Evolutionary conservation across 37 sponge, comb jelly and placozoan species (phyloP).

Genomic region (Spongilla lacustris): DNA sequence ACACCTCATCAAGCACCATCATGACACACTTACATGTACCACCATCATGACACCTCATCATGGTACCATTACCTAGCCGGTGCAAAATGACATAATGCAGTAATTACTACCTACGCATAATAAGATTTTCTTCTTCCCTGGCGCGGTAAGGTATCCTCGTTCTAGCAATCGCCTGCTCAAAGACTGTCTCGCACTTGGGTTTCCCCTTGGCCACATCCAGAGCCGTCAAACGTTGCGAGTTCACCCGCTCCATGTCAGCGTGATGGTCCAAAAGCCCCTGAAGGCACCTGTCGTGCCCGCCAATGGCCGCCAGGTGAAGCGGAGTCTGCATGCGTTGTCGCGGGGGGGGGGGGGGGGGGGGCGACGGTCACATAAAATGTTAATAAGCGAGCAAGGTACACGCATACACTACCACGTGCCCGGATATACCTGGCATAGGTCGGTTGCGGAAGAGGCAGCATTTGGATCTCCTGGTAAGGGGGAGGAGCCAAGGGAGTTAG

Average conservation of each 20-base stretch:
- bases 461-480: constrained; percentile 68
- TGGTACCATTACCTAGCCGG: too few relatives aligned
- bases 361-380: too few relatives aligned
- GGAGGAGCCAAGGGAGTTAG: too few relatives aligned
- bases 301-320: constrained; percentile 67
- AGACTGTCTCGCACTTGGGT: constrained; percentile 36
- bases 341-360: too few relatives aligned
- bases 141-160: too few relatives aligned
- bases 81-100: too few relatives aligned
- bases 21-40: too few relatives aligned
- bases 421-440: constrained; percentile 75
- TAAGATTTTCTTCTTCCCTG: too few relatives aligned
- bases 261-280: constrained; percentile 65
- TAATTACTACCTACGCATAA: too few relatives aligned
- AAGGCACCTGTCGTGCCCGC: constrained; percentile 51
- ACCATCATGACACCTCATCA: constrained; percentile 33
- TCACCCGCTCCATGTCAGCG: constrained; percentile 38
- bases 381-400: too few relatives aligned
- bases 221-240: constrained; percentile 40
- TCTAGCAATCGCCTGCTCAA: constrained; percentile 47
- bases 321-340: constrained; percentile 52
- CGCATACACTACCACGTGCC: too few relatives aligned
- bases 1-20: too few relatives aligned
- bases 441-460: constrained; percentile 52
- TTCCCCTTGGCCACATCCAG: constrained; percentile 52